Base-by-base conservation (phyloP, 2,113 vertebrate species). In the Eublepharis macularius region DNA sequence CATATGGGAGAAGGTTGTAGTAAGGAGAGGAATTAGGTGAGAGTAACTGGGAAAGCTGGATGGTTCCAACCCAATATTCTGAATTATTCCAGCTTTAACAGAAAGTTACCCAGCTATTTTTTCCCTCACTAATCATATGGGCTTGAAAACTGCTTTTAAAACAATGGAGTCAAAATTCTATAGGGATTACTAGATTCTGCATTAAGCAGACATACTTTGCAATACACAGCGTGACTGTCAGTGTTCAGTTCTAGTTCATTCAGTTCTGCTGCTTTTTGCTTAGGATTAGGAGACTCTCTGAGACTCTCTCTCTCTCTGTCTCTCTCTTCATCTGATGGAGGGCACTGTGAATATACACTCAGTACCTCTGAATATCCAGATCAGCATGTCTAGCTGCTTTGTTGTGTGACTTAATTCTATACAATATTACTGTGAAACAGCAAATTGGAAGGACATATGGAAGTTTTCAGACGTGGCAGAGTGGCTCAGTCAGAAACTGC, bases 401-500 rank as follows among this genome's bases (percentile, higher is more conserved):
- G 36, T 54, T 82, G n/a, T 60, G 54, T 81, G 86, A 86, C 79
- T 80, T 13, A 1, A 29, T 6, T 72, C 57, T 84, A 32, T 54
- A 43, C 47, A 69, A 45, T 60, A 10, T 17, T 57, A 21, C 24
- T 36, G 65, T 3, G 14, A 54, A 81, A 34, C 21, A 2, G 70
- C 68, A 60, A 88, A 85, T n/a, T 51, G 1, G n/a, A 86, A 73
- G 9, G 57, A 69, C 13, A 2, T 66, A 13, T 2, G 79, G 76
- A 76, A 82, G 84, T 80, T 68, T 78, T 80, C 79, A 89, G 45
- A 80, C 68, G 54, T 0, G 86, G 80, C 87, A 89, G 57, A 86
- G 82, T 79, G 43, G 80, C 74, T 83, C 83, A 74, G 45, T 87
- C 81, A 88, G 83, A 86, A 80, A 85, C 92, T 77, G 76, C 10